Evolutionary conservation across 2,113 vertebrate genomes (phyloP).

Genomic region (Notothenia coriiceps): DNA sequence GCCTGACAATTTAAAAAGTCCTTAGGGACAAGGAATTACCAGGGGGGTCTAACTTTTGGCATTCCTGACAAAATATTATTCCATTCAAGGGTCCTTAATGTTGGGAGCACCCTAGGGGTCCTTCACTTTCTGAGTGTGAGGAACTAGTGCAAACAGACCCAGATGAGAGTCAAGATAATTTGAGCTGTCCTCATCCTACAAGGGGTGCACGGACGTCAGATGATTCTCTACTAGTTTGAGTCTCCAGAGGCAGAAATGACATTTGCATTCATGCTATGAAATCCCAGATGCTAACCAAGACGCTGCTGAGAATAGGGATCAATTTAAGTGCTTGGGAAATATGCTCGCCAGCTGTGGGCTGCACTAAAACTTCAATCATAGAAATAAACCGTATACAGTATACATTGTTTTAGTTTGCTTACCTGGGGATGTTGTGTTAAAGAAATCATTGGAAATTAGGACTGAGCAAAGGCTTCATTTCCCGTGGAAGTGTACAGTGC

Average conservation of each 20-base stretch:
- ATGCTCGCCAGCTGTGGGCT: slow-evolving; percentile 24
- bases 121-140: slow-evolving; percentile 32
- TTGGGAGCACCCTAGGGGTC: slow-evolving; percentile 38
- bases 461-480: not conserved
- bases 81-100: slow-evolving; percentile 25
- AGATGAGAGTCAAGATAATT: slow-evolving; percentile 63
- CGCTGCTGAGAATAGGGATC: slow-evolving; percentile 28
- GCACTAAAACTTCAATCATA: slow-evolving; percentile 12
- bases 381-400: slow-evolving; percentile 7
- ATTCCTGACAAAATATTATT: slow-evolving; percentile 35
- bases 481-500: not conserved
- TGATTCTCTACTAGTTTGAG: slow-evolving; percentile 22
- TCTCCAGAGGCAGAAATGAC: slow-evolving; percentile 35
- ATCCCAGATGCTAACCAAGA: slow-evolving; percentile 31
- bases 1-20: slow-evolving; percentile 52
- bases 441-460: not conserved
- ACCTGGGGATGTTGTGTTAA: slow-evolving; percentile 5
- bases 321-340: slow-evolving; percentile 30
- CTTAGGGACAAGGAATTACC: slow-evolving; percentile 28
- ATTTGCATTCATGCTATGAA: slow-evolving; percentile 45
- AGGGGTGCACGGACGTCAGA: slow-evolving; percentile 33
- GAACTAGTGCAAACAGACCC: slow-evolving; percentile 49
- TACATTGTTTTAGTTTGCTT: slow-evolving; percentile 17
- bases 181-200: slow-evolving; percentile 45
- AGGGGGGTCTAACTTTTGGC: slow-evolving; percentile 23